phyloP scores from a whole-genome alignment of 2,797 vertebrate species.

The Gouania willdenowi region DNA sequence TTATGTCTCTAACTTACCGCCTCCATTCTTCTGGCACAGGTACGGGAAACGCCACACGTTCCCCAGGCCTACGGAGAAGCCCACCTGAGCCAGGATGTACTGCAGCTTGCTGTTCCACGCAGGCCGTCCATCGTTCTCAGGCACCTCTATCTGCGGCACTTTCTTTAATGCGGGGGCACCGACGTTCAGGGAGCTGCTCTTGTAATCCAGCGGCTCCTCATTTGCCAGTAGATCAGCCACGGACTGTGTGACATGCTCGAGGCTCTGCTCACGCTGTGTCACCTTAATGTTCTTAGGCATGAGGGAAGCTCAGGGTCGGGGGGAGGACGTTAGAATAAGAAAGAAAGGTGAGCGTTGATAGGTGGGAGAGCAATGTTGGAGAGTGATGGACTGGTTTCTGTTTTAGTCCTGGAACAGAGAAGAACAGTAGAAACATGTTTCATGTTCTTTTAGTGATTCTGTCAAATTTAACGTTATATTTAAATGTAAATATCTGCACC shows the following conservation, averaged over 20 bases:
- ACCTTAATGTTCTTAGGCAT: conserved; percentile 97
- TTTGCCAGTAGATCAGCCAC: conserved; percentile 91
- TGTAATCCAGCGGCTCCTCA: conserved; percentile 88
- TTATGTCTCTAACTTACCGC: conserved; percentile 74
- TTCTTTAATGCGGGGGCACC: conserved; percentile 55
- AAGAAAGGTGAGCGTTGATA: conserved; percentile 1
- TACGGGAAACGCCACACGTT: conserved; percentile 96
- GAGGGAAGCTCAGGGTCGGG: conserved; percentile 46
- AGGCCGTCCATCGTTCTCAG: conserved; percentile 76
- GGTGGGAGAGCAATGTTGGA: conserved; percentile 1
- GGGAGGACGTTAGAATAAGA: conserved; percentile 1
- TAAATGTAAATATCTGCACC: too few relatives aligned
- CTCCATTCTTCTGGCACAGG: conserved; percentile 94
- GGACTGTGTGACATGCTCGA: conserved; percentile 89
- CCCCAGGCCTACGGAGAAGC: conserved; percentile 91
- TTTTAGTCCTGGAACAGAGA: conserved; percentile 42
- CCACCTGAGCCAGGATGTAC: conserved; percentile 93
- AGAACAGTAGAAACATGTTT: too few relatives aligned
- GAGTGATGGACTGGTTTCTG: conserved; percentile 17
- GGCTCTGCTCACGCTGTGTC: conserved; percentile 87
- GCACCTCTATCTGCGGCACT: conserved; percentile 58
- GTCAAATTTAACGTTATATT: too few relatives aligned
- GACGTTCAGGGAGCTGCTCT: conserved; percentile 82
- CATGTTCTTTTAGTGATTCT: too few relatives aligned
- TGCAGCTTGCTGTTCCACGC: conserved; percentile 95